Evolutionary conservation across 2,888 invertebrate species (phyloP).

Genomic region (Drosophila peninsularis): DNA sequence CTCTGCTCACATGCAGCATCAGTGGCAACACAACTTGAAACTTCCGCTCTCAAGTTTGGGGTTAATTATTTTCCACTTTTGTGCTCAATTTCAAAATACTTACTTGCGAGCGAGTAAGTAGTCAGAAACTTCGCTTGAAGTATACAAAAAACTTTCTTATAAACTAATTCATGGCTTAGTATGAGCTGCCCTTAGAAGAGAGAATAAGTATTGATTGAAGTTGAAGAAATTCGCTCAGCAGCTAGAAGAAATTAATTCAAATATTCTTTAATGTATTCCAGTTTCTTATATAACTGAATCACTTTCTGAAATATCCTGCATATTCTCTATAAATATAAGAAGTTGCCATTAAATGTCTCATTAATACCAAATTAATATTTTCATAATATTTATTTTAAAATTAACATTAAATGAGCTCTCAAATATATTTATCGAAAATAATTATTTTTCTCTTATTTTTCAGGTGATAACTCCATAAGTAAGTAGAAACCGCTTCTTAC

Average conservation of each 20-base stretch:
- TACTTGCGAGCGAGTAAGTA: conserved; percentile 30
- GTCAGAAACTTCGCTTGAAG: conserved; percentile 31
- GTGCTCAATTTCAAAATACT: conserved; percentile 56
- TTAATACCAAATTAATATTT: too few species aligned
- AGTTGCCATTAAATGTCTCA: too few species aligned
- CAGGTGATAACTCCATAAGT: conserved; percentile 84
- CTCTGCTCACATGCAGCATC: conserved; percentile 45
- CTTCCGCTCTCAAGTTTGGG: conserved; percentile 73
- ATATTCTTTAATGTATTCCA: too few species aligned
- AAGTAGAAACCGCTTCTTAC: conserved; percentile 66
- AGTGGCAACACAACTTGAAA: conserved; percentile 52
- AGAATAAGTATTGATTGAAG: not conserved
- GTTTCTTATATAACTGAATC: too few species aligned
- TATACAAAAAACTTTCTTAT: conserved; percentile 44
- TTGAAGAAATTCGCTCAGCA: not conserved
- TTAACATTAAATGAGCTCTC: too few species aligned
- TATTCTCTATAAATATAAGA: too few species aligned
- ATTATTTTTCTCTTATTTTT: conserved; percentile 34
- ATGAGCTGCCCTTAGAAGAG: not conserved
- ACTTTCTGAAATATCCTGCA: too few species aligned
- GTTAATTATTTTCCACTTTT: conserved; percentile 82
- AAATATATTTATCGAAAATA: not conserved
- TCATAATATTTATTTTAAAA: too few species aligned
- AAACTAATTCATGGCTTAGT: conserved; percentile 13
- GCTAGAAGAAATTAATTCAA: too few species aligned